Evolutionary conservation across 2,113 vertebrate species (phyloP).

Genomic region (Anarrhichthys ocellatus): DNA sequence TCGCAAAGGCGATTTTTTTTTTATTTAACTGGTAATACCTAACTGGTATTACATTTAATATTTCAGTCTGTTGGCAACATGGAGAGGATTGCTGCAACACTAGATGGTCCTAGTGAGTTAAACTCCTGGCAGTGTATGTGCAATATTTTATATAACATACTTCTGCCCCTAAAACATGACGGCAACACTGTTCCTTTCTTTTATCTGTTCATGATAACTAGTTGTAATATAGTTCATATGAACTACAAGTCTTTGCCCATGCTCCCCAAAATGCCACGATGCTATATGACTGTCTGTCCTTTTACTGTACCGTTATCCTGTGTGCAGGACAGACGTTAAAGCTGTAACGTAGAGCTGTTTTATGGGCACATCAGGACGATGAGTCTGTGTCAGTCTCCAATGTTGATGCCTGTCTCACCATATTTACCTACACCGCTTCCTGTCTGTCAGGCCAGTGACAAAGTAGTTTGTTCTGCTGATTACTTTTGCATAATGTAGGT

Average conservation of each 20-base stretch:
- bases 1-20: neutral
- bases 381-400: neutral
- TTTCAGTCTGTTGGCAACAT: neutral
- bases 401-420: neutral
- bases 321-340: conserved; percentile 1
- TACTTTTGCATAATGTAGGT: conserved; percentile 21
- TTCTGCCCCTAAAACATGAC: neutral
- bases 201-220: neutral
- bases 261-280: conserved; percentile 18
- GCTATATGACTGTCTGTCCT: conserved; percentile 12
- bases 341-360: conserved; percentile 5
- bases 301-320: neutral
- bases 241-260: neutral
- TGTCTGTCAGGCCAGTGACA: neutral
- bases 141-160: neutral
- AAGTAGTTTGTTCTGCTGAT: conserved; percentile 1
- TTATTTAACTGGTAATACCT: neutral
- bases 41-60: neutral
- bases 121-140: neutral
- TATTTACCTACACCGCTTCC: neutral
- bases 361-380: neutral
- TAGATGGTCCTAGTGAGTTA: neutral
- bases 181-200: neutral
- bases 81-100: neutral
- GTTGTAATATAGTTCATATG: conserved; percentile 13